A percentile compares a stretch with the other conserved stretches of the same genome.
Conservation (phyloP, 2,888 invertebrate genomes). For the Yponomeuta sedellus region DNA sequence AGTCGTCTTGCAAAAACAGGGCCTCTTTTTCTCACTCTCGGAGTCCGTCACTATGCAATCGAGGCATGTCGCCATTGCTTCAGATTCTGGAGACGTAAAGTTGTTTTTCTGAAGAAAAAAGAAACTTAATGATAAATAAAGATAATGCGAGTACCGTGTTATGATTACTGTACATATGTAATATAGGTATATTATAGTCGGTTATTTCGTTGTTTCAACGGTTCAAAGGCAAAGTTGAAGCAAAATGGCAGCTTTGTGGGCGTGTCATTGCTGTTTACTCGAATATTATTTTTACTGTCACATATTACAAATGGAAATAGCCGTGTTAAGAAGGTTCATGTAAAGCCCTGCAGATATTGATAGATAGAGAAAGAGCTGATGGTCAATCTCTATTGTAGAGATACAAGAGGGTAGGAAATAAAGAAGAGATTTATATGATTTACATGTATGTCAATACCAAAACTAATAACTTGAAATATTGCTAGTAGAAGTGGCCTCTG, state of each 20-base stretch:
- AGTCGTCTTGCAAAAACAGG: constrained; percentile 52
- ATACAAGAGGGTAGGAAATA: no score
- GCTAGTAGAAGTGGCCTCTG: no score
- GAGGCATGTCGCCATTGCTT: constrained; percentile 58
- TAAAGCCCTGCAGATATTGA: no score
- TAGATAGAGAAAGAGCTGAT: no score
- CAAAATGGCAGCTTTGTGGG: background rate
- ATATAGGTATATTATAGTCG: background rate
- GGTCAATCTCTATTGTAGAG: no score
- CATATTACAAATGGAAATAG: background rate
- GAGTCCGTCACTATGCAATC: constrained; percentile 42
- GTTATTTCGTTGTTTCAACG: background rate
- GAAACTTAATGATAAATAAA: no score
- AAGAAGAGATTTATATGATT: no score
- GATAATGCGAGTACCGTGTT: background rate
- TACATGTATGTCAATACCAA: no score
- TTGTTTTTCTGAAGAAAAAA: constrained; percentile 59
- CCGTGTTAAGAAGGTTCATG: background rate
- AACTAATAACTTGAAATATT: no score
- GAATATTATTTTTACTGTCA: background rate
- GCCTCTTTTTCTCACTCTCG: constrained; percentile 39
- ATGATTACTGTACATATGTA: background rate
- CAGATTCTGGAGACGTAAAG: constrained; percentile 60
- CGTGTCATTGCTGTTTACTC: background rate
- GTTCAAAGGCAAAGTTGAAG: background rate